Percentiles rank a stretch among this genome's conserved stretches.
These are phyloP conservation scores for Magallana nippona DNA, from an alignment of 2,888 invertebrate genomes.

Conservation along the genomic window DNA sequence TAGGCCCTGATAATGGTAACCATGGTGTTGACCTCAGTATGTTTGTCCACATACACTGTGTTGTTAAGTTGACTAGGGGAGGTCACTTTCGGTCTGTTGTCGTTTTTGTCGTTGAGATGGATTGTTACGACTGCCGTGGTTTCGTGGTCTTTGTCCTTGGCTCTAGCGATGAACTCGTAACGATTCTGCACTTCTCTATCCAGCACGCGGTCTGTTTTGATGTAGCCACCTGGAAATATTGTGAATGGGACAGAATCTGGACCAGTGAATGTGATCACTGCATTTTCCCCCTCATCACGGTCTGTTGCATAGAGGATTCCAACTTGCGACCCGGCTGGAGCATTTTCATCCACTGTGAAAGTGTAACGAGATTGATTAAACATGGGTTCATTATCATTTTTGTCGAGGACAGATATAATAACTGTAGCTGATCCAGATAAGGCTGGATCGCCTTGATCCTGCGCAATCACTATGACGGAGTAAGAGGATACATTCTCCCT, in stretches of 20 bases:
- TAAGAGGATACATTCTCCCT: conserved; percentile 92
- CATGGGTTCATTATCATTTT: conserved; percentile 95
- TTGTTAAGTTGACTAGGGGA: conserved; percentile 66
- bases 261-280: conserved; percentile 80
- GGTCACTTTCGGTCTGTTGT: conserved; percentile 70
- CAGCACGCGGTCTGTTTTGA: conserved; percentile 65
- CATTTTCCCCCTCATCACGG: conserved; percentile 93
- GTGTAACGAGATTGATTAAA: conserved; percentile 96
- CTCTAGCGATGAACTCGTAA: conserved; percentile 70
- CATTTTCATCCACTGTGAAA: conserved; percentile 92
- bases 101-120: conserved; percentile 72
- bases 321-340: conserved; percentile 92
- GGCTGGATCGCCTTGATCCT: conserved; percentile 86
- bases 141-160: conserved; percentile 67
- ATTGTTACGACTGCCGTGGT: conserved; percentile 66
- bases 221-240: conserved; percentile 65
- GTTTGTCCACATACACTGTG: conserved; percentile 61
- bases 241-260: conserved; percentile 64
- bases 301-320: conserved; percentile 94
- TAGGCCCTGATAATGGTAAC: conserved; percentile 62
- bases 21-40: conserved; percentile 58
- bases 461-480: conserved; percentile 93
- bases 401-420: conserved; percentile 93
- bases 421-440: conserved; percentile 85
- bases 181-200: conserved; percentile 65